These are phyloP conservation scores for Drosophila orosa DNA, from an alignment of 1,140 invertebrate species.

Conservation along the genomic window DNA sequence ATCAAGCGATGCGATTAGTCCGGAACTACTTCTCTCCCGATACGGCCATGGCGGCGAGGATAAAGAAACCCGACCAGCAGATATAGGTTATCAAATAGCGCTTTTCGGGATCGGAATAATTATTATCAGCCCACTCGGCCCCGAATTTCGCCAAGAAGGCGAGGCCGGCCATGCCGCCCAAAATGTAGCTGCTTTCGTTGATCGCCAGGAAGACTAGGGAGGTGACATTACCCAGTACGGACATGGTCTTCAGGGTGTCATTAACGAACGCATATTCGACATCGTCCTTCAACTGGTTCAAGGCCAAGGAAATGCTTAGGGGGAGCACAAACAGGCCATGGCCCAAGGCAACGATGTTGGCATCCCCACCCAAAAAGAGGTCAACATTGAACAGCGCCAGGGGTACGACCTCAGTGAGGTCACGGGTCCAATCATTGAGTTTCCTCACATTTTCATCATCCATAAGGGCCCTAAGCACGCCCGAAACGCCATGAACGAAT, in stretches of 20 bases:
- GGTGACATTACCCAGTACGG: conserved; percentile 71
- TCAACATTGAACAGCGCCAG: conserved; percentile 71
- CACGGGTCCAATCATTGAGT: conserved; percentile 9
- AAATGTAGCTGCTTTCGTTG: conserved; percentile 59
- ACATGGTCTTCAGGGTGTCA: conserved; percentile 65
- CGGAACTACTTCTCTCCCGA: conserved; percentile 36
- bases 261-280: no score
- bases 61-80: conserved; percentile 58
- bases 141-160: conserved; percentile 73
- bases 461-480: conserved; percentile 25
- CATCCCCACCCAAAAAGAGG: conserved; percentile 47
- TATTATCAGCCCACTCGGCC: no score
- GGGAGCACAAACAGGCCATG: conserved; percentile 74
- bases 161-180: conserved; percentile 67
- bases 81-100: no score
- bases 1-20: not conserved
- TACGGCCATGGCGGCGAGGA: conserved; percentile 29
- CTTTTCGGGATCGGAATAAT: no score
- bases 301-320: conserved; percentile 44
- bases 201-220: conserved; percentile 65
- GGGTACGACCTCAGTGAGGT: conserved; percentile 59
- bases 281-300: conserved; percentile 20
- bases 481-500: conserved; percentile 64
- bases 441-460: not conserved
- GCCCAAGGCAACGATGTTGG: conserved; percentile 68